Evolutionary conservation across 2,113 vertebrate genomes (phyloP).

Genomic region (Geococcyx californianus): DNA sequence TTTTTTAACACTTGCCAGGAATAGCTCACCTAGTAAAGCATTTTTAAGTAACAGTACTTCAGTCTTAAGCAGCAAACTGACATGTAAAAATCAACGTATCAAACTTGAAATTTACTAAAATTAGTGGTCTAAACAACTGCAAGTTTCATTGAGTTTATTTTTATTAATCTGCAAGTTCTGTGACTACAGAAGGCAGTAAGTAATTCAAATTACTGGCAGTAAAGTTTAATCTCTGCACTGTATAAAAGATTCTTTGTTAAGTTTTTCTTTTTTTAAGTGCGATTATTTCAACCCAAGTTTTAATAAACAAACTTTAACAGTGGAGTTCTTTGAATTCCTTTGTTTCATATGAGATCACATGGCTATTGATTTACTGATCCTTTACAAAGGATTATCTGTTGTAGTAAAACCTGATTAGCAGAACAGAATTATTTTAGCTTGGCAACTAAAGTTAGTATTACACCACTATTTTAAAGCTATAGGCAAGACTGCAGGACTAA

Average conservation of each 20-base stretch:
- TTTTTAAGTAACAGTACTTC: background rate
- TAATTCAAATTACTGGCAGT: background rate
- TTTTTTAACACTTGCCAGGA: background rate
- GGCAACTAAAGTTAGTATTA: background rate
- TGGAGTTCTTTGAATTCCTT: constrained; percentile 58
- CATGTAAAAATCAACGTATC: background rate
- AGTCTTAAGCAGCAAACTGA: background rate
- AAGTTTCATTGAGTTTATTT: background rate
- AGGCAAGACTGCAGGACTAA: background rate
- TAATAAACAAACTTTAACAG: constrained; percentile 65
- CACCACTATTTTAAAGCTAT: background rate
- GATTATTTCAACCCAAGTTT: constrained; percentile 57
- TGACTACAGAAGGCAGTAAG: background rate
- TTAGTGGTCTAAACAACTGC: background rate
- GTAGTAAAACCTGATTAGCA: constrained; percentile 17
- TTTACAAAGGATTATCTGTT: constrained; percentile 21
- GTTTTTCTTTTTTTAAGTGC: background rate
- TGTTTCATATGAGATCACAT: constrained; percentile 45
- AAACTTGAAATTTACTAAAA: background rate
- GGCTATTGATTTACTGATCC: constrained; percentile 44
- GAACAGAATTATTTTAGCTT: background rate
- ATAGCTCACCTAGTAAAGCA: background rate
- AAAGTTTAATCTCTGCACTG: constrained; percentile 50
- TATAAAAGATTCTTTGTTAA: constrained; percentile 24
- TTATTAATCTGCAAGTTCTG: background rate